phyloP scores from a whole-genome alignment of 2,797 vertebrate species.

The Naso thynnoides region DNA sequence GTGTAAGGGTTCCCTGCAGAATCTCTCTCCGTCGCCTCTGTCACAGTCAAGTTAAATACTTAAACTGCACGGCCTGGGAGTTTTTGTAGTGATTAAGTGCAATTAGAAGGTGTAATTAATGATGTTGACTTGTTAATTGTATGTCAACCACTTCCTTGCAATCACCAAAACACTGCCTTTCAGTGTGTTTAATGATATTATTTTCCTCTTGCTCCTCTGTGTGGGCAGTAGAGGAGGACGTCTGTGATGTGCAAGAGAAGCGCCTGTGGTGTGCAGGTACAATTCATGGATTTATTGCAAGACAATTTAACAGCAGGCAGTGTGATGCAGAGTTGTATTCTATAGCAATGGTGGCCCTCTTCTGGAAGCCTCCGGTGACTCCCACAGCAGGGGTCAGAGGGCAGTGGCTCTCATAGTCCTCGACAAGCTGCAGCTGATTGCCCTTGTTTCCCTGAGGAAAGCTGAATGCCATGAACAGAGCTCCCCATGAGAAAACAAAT shows the following conservation, averaged over 20 bases:
- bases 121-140: slow-evolving; percentile 37
- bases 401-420: slow-evolving; percentile 58
- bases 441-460: slow-evolving; percentile 69
- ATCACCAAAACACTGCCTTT: neutral
- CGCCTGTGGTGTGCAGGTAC: slow-evolving; percentile 8
- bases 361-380: slow-evolving; percentile 50
- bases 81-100: slow-evolving; percentile 40
- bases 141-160: slow-evolving; percentile 11
- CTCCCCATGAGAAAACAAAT: slow-evolving; percentile 73
- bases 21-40: slow-evolving; percentile 33
- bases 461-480: slow-evolving; percentile 64
- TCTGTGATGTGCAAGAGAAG: too few relatives aligned
- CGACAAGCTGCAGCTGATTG: slow-evolving; percentile 71
- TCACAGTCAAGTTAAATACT: slow-evolving; percentile 52
- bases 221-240: neutral
- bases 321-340: slow-evolving; percentile 5
- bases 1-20: slow-evolving; percentile 56
- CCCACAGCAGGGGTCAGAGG: slow-evolving; percentile 61
- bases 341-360: slow-evolving; percentile 6
- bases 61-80: slow-evolving; percentile 47
- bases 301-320: slow-evolving; percentile 19
- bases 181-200: slow-evolving; percentile 5
- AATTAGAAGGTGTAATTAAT: slow-evolving; percentile 56
- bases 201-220: neutral
- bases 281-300: neutral